Percentiles rank a stretch among this genome's conserved stretches.
phyloP scores from a whole-genome alignment of 2,113 vertebrate species.

The Chauna torquata region DNA sequence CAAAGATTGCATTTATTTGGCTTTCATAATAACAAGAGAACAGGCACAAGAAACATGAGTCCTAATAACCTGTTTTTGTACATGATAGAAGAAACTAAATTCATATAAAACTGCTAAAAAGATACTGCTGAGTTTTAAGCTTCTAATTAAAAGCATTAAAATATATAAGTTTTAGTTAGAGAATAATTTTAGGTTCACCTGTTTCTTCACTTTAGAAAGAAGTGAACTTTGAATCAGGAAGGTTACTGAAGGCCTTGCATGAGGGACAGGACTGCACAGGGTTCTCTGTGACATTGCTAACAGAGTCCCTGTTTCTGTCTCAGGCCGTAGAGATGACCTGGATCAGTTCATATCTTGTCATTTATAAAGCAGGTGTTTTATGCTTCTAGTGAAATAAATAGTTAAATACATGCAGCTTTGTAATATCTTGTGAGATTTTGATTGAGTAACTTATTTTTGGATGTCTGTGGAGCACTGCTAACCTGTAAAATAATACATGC shows the following conservation, averaged over 20 bases:
- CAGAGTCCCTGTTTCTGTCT: neutral
- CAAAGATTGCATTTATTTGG: neutral
- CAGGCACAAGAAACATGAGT: neutral
- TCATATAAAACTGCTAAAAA: neutral
- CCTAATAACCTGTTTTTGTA: neutral
- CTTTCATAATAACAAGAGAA: neutral
- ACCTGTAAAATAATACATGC: neutral
- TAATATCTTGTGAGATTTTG: neutral
- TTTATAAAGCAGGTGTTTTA: neutral
- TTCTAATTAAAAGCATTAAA: neutral
- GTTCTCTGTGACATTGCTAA: neutral
- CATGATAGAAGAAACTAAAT: neutral
- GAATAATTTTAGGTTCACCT: neutral
- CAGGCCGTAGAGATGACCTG: neutral
- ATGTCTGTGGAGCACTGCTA: neutral
- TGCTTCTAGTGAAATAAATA: neutral
- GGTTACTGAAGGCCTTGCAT: neutral
- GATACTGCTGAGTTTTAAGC: neutral
- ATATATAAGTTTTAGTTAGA: neutral
- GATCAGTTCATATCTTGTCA: neutral
- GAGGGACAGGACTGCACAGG: neutral
- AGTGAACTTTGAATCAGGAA: neutral
- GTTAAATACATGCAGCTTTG: neutral
- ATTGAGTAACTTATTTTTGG: neutral
- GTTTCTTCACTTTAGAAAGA: neutral